Evolutionary conservation across 2,113 vertebrate species (phyloP), one percentile per base, ranked within the genome.

Genomic region (Ploceus nigricollis): DNA sequence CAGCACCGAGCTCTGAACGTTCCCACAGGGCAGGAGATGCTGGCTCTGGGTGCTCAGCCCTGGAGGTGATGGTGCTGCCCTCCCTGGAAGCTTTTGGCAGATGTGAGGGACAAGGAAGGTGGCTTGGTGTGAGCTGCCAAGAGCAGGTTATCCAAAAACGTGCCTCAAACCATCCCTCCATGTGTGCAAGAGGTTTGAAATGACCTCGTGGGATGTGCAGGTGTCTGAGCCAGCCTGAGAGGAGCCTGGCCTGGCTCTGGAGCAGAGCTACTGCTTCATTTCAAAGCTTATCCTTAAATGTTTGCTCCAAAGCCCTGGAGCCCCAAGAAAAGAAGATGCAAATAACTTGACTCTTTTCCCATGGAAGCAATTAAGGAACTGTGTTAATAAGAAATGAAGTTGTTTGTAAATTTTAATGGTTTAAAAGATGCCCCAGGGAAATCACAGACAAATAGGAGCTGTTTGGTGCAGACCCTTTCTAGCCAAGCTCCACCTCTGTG

Each of bases 321-420:
- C 95, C 78, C 51, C 35, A 37, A 80, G 95, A 88, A 91, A 90
- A 93, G 92, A 93, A 79, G 82, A 97, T 97, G 96, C 93, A 92
- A 95, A 96, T 96, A 95, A 90, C 83, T 96, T 73, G 39, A 88
- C 87, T 96, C 73, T 97, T 95, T 96, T 96, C 97, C 97, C 97
- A 97, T 91, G 97, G 89, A 97, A 96, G 96, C 97, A 97, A 96
- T 97, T 97, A 97, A 93, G 93, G 94, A 96, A 84, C 84, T 81
- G 95, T 95, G 96, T 97, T 97, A 97, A 97, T 97, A 94, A 95
- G 96, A 96, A 94, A 92, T 94, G 45, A 79, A 93, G 94, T 95
- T 95, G 92, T 97, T 96, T 97, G 94, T 89, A 87, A 58, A 94
- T 97, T 95, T 95, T 95, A 94, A 95, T 78, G 93, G 95, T 89